phyloP scores from a whole-genome alignment of 1,140 invertebrate species.

The Cryptotermes secundus region DNA sequence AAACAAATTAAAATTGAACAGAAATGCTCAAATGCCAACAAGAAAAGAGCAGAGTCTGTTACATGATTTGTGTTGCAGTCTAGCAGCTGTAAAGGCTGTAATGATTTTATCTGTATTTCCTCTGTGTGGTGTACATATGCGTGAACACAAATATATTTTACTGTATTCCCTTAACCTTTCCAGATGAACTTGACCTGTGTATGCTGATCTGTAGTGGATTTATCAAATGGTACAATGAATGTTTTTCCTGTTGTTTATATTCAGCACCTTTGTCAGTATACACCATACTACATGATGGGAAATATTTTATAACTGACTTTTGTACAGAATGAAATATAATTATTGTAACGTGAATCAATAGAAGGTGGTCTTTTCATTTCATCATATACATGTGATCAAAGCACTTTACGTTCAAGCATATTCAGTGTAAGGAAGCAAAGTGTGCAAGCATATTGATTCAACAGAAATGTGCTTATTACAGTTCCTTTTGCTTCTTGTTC shows the following conservation, averaged over 20 bases:
- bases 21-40: conserved; percentile 29
- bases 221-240: conserved; percentile 36
- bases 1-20: background rate
- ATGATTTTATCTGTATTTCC: background rate
- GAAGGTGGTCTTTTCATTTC: background rate
- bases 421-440: too few relatives aligned
- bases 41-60: conserved; percentile 23
- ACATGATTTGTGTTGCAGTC: background rate
- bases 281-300: conserved; percentile 44
- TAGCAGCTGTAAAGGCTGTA: conserved; percentile 10
- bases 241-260: conserved; percentile 40
- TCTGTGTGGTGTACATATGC: background rate
- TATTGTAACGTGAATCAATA: conserved; percentile 32
- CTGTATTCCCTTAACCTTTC: conserved; percentile 22
- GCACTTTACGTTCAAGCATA: too few relatives aligned
- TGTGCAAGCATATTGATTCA: too few relatives aligned
- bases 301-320: conserved; percentile 48
- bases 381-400: background rate
- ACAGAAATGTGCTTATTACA: too few relatives aligned
- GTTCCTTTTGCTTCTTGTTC: too few relatives aligned
- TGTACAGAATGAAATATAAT: conserved; percentile 45
- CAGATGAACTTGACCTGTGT: conserved; percentile 26
- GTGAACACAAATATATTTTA: background rate
- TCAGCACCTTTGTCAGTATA: conserved; percentile 43
- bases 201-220: conserved; percentile 35